These are phyloP conservation scores for Capitella teleta DNA, from an alignment of 1,140 invertebrate genomes.

Conservation along the genomic window DNA sequence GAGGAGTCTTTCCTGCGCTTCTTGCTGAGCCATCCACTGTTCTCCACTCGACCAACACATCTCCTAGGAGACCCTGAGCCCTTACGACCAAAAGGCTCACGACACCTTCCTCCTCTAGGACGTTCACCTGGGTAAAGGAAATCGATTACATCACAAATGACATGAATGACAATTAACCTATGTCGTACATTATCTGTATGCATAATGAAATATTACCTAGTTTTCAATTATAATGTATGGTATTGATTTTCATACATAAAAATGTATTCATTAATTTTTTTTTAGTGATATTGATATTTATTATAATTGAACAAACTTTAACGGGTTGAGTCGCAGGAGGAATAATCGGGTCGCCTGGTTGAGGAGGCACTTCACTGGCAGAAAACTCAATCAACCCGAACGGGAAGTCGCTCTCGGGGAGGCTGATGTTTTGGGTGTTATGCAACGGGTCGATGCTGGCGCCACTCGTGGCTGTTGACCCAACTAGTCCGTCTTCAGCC, in stretches of 20 bases:
- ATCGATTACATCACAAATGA: no score
- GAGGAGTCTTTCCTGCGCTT: conserved; percentile 26
- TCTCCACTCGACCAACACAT: conserved; percentile 33
- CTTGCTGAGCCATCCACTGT: conserved; percentile 33
- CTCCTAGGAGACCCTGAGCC: conserved; percentile 28
- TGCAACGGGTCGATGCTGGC: conserved; percentile 26
- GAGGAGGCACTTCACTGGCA: conserved; percentile 14
- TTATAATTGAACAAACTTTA: neutral
- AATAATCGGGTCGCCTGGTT: conserved; percentile 16
- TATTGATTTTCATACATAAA: neutral
- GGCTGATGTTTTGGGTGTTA: conserved; percentile 15
- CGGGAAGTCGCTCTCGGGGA: conserved; percentile 29
- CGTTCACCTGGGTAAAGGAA: no score
- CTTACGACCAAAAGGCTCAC: conserved; percentile 30
- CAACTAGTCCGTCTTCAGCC: conserved; percentile 23
- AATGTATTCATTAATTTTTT: neutral
- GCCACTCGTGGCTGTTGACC: conserved; percentile 35
- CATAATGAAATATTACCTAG: neutral
- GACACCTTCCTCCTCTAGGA: conserved; percentile 27
- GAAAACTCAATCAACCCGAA: conserved; percentile 36
- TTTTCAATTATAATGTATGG: neutral
- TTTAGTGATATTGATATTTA: neutral
- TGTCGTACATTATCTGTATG: no score
- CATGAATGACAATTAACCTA: no score
- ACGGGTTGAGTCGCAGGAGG: conserved; percentile 16